Evolutionary conservation across 2,113 vertebrate species (phyloP), one percentile per base, ranked within the genome.

Genomic region (Myotis yumanensis): DNA sequence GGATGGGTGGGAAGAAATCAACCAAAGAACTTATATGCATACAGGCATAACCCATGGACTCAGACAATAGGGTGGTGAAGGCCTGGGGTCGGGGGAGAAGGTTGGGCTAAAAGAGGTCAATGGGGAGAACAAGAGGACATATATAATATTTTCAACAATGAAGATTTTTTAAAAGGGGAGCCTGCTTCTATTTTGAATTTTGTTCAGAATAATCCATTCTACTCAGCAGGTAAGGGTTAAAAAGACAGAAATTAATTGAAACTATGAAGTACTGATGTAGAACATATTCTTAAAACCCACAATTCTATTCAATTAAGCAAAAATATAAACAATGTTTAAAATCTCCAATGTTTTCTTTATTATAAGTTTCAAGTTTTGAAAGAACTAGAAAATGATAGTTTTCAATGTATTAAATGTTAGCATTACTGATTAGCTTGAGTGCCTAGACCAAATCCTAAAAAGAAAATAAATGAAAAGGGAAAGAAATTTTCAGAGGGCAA

Each of bases 401-500:
- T 92, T 88, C 37, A 64, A 80, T 64, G 82, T 46, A 57, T 57
- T 93, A 46, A 86, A 75, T 82, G 14, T 57, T 83, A 77, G 32
- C 79, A 72, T 87, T 89, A 81, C 7, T n/a, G 22, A 86, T 82
- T 89, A 77, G 10, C 22, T 81, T 77, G 20, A 82, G 12, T 88
- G 25, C 48, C 35, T 68, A 73, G n/a, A 87, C 48, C 73, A 95
- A 91, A 85, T 77, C 25, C n/a, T 89, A 64, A 57, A 90, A 94
- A 91, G 59, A 15, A 95, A 93, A 87, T 69, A 92, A 93, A 84
- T 96, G 84, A 80, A 94, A 93, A 86, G 30, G 66, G 14, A 94
- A 97, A 96, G 69, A 32, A 77, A 72, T 96, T 91, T 91, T 82
- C 80, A 93, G 68, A 91, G 66, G 88, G 62, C 48, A 72, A 73